Evolutionary conservation across 2,888 invertebrate species (phyloP).

Genomic region (Athalia circularis): DNA sequence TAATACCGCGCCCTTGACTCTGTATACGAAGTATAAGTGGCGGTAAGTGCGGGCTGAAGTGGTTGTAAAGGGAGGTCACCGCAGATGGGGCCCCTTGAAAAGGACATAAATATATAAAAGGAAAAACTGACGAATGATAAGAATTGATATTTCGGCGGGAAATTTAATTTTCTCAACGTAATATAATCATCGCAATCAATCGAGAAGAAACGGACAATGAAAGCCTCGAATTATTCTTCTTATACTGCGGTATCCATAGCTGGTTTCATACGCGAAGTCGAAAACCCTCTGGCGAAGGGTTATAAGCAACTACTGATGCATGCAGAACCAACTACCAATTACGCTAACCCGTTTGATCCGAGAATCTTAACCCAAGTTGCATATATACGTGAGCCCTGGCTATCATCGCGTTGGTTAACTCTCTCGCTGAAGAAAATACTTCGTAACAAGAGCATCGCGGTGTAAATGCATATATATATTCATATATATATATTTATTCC

Average conservation of each 20-base stretch:
- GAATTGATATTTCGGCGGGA: background rate
- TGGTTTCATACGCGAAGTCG: background rate
- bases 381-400: background rate
- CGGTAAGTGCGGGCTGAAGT: background rate
- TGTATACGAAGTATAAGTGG: slow-evolving; percentile 19
- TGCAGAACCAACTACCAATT: slow-evolving; percentile 36
- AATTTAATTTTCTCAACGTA: too few species aligned
- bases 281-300: slow-evolving; percentile 36
- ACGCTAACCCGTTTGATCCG: slow-evolving; percentile 44
- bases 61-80: background rate
- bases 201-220: background rate
- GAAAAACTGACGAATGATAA: background rate
- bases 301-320: background rate
- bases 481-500: background rate
- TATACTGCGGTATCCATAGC: background rate
- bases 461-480: too few species aligned
- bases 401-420: background rate
- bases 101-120: slow-evolving; percentile 4
- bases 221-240: slow-evolving; percentile 5
- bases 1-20: slow-evolving; percentile 21
- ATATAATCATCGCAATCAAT: too few species aligned
- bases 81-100: slow-evolving; percentile 33
- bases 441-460: slow-evolving; percentile 27
- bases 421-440: slow-evolving; percentile 4
- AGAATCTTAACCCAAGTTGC: slow-evolving; percentile 10